A percentile compares a stretch with the other conserved stretches of the same genome.
phyloP scores from a whole-genome alignment of 2,888 invertebrate species.

The Philopedon plagiatum region DNA sequence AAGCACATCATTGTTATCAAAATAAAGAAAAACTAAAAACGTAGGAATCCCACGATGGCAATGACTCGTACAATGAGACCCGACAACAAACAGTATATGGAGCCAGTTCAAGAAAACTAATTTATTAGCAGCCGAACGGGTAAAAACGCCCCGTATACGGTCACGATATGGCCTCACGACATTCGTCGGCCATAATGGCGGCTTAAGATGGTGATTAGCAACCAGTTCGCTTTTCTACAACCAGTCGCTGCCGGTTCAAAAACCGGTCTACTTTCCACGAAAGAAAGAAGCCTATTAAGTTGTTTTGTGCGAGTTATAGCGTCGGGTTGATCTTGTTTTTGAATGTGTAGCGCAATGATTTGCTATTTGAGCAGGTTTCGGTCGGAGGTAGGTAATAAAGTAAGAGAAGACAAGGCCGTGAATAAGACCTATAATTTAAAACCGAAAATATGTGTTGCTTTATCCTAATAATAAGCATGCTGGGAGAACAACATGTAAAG shows the following conservation, averaged over 20 bases:
- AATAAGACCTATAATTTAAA: not conserved
- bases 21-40: not conserved
- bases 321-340: conserved; percentile 8
- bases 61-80: not conserved
- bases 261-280: conserved; percentile 28
- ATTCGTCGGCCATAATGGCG: conserved; percentile 17
- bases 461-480: too few relatives aligned
- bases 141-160: conserved; percentile 18
- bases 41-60: conserved; percentile 6
- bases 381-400: not conserved
- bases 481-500: too few relatives aligned
- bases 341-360: conserved; percentile 5
- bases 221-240: conserved; percentile 23
- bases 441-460: too few relatives aligned
- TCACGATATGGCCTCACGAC: conserved; percentile 26
- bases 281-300: conserved; percentile 23
- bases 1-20: not conserved
- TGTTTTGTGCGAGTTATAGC: conserved; percentile 10
- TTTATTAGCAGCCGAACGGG: conserved; percentile 8
- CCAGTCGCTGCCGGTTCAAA: conserved; percentile 21
- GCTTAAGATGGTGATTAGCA: conserved; percentile 24
- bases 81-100: not conserved
- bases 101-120: not conserved
- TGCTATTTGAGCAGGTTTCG: conserved; percentile 1
- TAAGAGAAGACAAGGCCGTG: not conserved